Evolutionary conservation across 1,140 invertebrate species (phyloP).

Genomic region (Hyphantria cunea): DNA sequence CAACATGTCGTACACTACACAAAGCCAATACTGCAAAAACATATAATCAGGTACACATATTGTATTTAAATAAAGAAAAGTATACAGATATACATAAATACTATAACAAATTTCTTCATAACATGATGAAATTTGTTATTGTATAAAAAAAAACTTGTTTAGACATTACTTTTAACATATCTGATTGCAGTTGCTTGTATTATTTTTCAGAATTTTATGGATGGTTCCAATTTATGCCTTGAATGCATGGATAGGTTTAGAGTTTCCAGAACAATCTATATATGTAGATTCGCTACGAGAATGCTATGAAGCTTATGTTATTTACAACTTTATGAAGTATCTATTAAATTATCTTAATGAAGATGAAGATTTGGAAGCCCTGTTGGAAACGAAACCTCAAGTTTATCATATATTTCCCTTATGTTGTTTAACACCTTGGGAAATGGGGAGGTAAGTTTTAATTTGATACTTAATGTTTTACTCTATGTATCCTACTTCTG

Average conservation of each 20-base stretch:
- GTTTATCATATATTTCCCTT: conserved; percentile 93
- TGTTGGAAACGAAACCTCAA: conserved; percentile 92
- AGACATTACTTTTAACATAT: no score
- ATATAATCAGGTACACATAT: conserved; percentile 91
- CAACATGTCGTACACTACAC: conserved; percentile 97
- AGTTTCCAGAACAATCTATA: conserved; percentile 92
- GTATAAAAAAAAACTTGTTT: no score
- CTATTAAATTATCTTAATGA: conserved; percentile 94
- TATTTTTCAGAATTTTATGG: conserved; percentile 93
- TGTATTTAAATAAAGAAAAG: background rate
- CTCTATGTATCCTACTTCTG: no score
- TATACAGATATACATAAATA: no score
- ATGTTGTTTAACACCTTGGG: conserved; percentile 92
- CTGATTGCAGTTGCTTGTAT: no score
- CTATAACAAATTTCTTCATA: no score
- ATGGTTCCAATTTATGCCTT: conserved; percentile 98
- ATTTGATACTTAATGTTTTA: no score
- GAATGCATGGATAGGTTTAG: conserved; percentile 94
- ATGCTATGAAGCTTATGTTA: conserved; percentile 98
- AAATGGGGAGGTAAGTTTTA: conserved; percentile 88
- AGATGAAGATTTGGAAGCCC: conserved; percentile 90
- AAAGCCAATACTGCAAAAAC: conserved; percentile 95
- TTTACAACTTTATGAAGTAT: conserved; percentile 99
- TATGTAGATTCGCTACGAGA: conserved; percentile 96
- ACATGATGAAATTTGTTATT: no score